phyloP scores from a whole-genome alignment of 2,797 vertebrate species.

The Lepus townsendii region DNA sequence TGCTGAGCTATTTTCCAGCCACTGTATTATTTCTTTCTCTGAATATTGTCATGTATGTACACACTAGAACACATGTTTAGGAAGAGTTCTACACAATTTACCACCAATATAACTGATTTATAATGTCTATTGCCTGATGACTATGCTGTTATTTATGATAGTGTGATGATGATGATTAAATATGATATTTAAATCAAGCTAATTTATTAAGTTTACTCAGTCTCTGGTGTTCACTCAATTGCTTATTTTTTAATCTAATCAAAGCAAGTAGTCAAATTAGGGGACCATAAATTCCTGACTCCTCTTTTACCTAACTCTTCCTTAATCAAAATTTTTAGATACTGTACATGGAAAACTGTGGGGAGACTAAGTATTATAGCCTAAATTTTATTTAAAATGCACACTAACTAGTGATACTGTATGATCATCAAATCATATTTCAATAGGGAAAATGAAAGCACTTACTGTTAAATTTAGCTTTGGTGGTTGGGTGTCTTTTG shows the following conservation, averaged over 20 bases:
- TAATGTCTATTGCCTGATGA: not conserved
- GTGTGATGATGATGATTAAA: not conserved
- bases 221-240: not conserved
- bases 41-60: not conserved
- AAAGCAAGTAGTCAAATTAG: not conserved
- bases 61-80: not conserved
- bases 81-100: not conserved
- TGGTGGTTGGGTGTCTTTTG: not conserved
- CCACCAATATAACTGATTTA: not conserved
- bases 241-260: not conserved
- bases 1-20: not conserved
- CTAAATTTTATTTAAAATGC: constrained; percentile 36
- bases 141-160: not conserved
- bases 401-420: not conserved
- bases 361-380: not conserved
- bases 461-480: not conserved
- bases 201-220: not conserved
- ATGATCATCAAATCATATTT: not conserved
- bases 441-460: not conserved
- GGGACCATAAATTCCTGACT: not conserved
- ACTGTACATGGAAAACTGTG: not conserved
- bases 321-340: not conserved
- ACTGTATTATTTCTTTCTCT: not conserved
- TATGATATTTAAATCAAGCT: not conserved
- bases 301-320: not conserved